These are phyloP conservation scores for Leptinotarsa undecemlineata DNA, from an alignment of 1,140 invertebrate genomes.

Conservation along the genomic window DNA sequence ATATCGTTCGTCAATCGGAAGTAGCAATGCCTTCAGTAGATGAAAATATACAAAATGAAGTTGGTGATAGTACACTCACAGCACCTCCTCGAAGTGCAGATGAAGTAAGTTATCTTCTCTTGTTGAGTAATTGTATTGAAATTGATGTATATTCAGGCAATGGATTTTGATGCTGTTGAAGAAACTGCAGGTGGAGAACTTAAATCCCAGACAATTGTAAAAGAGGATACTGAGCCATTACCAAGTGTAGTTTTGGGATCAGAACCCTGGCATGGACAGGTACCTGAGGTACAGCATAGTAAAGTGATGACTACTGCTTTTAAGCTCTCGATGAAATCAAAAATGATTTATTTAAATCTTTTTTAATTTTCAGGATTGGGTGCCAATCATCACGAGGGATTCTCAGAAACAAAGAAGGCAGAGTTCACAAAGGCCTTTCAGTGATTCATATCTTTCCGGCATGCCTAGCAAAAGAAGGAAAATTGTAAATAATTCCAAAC, in stretches of 20 bases:
- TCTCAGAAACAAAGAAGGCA: constrained; percentile 66
- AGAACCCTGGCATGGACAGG: constrained; percentile 62
- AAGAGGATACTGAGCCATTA: constrained; percentile 51
- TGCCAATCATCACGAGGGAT: constrained; percentile 79
- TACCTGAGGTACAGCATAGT: constrained; percentile 55
- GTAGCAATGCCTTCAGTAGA: background rate
- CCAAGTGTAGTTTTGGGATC: constrained; percentile 60
- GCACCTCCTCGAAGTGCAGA: background rate
- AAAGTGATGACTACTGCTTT: background rate
- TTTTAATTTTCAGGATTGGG: constrained; percentile 69
- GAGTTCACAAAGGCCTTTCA: constrained; percentile 62
- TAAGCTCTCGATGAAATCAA: background rate
- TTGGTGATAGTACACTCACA: constrained; percentile 9
- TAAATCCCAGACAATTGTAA: constrained; percentile 13
- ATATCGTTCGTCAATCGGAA: constrained; percentile 41
- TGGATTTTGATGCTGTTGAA: constrained; percentile 50
- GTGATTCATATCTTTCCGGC: constrained; percentile 81
- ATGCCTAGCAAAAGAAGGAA: constrained; percentile 82
- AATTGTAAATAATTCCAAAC: constrained; percentile 61
- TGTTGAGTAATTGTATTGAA: background rate
- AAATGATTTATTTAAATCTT: constrained; percentile 12
- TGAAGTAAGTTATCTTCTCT: background rate
- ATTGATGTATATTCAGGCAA: constrained; percentile 40
- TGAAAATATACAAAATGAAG: constrained; percentile 3
- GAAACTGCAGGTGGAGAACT: background rate